These are phyloP conservation scores for Bombylius major DNA, from an alignment of 2,888 invertebrate species.

Conservation along the genomic window DNA sequence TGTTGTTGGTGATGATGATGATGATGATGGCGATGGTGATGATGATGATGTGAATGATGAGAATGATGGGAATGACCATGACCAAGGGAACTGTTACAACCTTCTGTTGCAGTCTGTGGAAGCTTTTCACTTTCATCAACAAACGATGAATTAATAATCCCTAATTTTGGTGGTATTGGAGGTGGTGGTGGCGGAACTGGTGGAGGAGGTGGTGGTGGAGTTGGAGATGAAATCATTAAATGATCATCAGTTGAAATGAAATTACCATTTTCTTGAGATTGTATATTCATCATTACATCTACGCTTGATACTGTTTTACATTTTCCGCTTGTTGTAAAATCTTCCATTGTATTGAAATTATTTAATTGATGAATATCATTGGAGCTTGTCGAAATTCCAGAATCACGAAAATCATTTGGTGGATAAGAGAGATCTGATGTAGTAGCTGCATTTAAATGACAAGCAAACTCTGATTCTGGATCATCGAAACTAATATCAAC, in stretches of 20 bases:
- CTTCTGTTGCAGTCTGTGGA: neutral
- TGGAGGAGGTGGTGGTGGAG: no score
- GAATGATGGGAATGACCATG: slow-evolving; percentile 10
- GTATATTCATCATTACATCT: slow-evolving; percentile 11
- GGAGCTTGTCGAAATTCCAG: slow-evolving; percentile 36
- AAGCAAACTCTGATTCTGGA: slow-evolving; percentile 29
- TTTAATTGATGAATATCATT: slow-evolving; percentile 30
- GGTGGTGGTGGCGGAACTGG: slow-evolving; percentile 27
- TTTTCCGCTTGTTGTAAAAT: slow-evolving; percentile 1
- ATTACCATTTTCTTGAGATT: neutral
- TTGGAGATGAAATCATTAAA: no score
- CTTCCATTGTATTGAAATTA: slow-evolving; percentile 24
- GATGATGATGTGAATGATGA: slow-evolving; percentile 10
- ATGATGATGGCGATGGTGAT: slow-evolving; percentile 17
- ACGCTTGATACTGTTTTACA: slow-evolving; percentile 9
- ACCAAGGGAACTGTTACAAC: slow-evolving; percentile 3
- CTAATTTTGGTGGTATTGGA: slow-evolving; percentile 24
- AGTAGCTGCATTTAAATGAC: slow-evolving; percentile 13
- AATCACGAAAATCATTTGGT: slow-evolving; percentile 34
- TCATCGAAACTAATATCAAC: slow-evolving; percentile 41
- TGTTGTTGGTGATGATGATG: slow-evolving; percentile 20
- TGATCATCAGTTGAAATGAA: neutral
- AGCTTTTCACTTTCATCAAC: neutral
- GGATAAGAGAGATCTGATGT: slow-evolving; percentile 14
- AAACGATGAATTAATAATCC: neutral